These are phyloP conservation scores for Rhea pennata DNA, from an alignment of 2,113 vertebrate species.

Conservation along the genomic window DNA sequence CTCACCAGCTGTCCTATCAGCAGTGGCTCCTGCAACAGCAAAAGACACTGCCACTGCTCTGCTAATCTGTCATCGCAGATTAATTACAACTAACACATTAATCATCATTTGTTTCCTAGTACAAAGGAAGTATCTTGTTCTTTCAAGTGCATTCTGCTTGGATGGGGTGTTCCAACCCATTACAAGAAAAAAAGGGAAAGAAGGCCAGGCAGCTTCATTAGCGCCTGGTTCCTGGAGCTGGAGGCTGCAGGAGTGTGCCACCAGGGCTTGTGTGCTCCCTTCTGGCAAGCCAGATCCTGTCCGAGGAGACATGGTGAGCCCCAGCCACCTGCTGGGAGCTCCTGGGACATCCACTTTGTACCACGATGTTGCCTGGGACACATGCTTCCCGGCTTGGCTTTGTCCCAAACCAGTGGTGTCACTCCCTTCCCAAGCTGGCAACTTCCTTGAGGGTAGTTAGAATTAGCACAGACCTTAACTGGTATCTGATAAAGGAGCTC, in stretches of 20 bases:
- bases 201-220: slow-evolving; percentile 68
- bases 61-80: slow-evolving; percentile 86
- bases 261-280: neutral
- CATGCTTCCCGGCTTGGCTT: neutral
- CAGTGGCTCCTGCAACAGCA: slow-evolving; percentile 77
- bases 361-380: neutral
- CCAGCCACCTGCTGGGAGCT: neutral
- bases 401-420: neutral
- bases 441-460: neutral
- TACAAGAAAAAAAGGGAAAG: slow-evolving; percentile 20
- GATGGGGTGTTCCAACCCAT: slow-evolving; percentile 67
- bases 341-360: neutral
- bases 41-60: slow-evolving; percentile 69
- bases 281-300: neutral
- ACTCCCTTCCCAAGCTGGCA: neutral
- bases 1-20: slow-evolving; percentile 94
- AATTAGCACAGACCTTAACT: neutral
- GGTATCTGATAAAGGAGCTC: neutral
- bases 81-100: slow-evolving; percentile 90
- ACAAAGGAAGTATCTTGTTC: slow-evolving; percentile 78
- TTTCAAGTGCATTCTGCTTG: slow-evolving; percentile 69
- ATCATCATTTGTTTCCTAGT: slow-evolving; percentile 87
- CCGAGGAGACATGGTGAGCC: neutral
- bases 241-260: neutral
- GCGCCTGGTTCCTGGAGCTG: neutral